phyloP scores from a whole-genome alignment of 2,888 invertebrate genomes.

The Eristalis tenax region DNA sequence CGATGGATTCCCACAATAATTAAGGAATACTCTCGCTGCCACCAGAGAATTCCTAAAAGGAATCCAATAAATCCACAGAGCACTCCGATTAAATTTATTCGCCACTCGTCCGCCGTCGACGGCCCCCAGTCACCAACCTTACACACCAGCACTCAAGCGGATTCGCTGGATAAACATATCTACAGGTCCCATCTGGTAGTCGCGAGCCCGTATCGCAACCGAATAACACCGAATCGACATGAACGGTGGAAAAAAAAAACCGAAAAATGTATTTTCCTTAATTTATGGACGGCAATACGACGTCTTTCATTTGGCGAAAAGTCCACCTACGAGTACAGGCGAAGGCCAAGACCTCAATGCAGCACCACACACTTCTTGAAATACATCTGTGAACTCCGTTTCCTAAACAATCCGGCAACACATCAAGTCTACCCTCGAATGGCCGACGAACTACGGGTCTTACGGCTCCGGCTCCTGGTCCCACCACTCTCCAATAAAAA shows the following conservation, averaged over 20 bases:
- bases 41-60: not conserved
- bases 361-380: constrained; percentile 31
- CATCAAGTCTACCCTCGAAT: constrained; percentile 65
- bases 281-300: constrained; percentile 57
- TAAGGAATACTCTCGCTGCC: not conserved
- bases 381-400: constrained; percentile 60
- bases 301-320: constrained; percentile 39
- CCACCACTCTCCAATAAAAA: constrained; percentile 61
- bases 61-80: not conserved
- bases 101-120: not conserved
- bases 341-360: not conserved
- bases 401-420: constrained; percentile 66
- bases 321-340: not conserved
- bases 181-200: constrained; percentile 57
- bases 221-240: constrained; percentile 42
- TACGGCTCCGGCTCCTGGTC: not conserved
- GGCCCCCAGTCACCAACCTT: not conserved
- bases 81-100: constrained; percentile 2
- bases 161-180: constrained; percentile 50
- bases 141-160: constrained; percentile 5
- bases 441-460: constrained; percentile 35
- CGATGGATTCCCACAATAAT: not conserved
- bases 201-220: constrained; percentile 29
- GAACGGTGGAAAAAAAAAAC: not conserved
- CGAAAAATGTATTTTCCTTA: constrained; percentile 33